Percentiles rank a stretch among this genome's conserved stretches.
These are phyloP conservation scores for Leptatherina wallacei DNA, from an alignment of 2,797 vertebrate species.

Conservation along the genomic window DNA sequence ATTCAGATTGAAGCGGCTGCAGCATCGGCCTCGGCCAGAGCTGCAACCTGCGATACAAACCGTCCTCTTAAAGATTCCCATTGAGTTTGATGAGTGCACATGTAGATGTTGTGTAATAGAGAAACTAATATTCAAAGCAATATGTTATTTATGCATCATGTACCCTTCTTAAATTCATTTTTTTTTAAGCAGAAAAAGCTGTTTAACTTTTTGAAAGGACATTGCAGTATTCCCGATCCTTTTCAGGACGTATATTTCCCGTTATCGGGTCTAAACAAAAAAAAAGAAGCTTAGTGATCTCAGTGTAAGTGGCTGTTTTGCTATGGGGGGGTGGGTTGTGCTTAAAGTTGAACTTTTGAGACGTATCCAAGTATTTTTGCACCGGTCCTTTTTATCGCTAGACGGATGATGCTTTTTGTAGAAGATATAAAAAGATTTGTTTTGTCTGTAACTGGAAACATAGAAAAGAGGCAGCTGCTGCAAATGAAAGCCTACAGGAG, in stretches of 20 bases:
- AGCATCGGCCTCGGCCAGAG: background rate
- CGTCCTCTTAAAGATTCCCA: constrained; percentile 54
- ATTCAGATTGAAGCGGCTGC: constrained; percentile 1
- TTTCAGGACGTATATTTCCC: background rate
- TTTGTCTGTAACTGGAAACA: constrained; percentile 18
- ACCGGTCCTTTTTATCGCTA: constrained; percentile 21
- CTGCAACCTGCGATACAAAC: constrained; percentile 23
- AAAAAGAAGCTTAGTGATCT: background rate
- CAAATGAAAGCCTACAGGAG: background rate
- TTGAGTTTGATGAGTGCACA: background rate
- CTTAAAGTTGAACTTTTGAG: background rate
- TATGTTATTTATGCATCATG: constrained; percentile 26
- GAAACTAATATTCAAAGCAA: constrained; percentile 49
- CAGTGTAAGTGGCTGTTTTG: background rate
- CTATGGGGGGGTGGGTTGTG: background rate
- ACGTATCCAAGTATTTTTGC: constrained; percentile 17
- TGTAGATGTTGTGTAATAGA: constrained; percentile 17
- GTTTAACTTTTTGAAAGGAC: constrained; percentile 1
- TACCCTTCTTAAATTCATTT: background rate
- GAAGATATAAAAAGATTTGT: constrained; percentile 13
- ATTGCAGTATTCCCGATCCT: background rate
- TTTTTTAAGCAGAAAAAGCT: constrained; percentile 19
- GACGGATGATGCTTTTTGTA: constrained; percentile 21
- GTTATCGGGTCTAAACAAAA: background rate
- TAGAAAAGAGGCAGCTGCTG: constrained; percentile 27